Conservation (phyloP, 2,888 invertebrate genomes). For the Trichopoda pennipes region DNA sequence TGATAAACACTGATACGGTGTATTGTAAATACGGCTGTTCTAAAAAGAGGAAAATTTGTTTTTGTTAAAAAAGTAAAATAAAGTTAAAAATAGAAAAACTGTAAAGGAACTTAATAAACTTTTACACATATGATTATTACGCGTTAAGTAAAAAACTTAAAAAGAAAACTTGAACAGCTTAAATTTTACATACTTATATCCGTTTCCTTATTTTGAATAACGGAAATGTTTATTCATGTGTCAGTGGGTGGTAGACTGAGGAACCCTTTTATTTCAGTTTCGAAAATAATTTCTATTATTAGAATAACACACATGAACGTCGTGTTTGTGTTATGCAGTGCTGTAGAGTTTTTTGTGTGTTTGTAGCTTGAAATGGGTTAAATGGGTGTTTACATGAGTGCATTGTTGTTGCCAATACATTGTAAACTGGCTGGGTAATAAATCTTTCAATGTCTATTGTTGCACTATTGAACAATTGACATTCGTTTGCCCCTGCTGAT, state of each 20-base stretch:
- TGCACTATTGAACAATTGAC: constrained; percentile 61
- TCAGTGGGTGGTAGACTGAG: constrained; percentile 49
- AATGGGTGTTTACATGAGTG: constrained; percentile 35
- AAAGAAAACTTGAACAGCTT: constrained; percentile 10
- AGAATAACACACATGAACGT: constrained; percentile 9
- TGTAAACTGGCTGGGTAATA: constrained; percentile 66
- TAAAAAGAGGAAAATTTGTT: constrained; percentile 45
- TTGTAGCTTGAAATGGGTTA: constrained; percentile 65
- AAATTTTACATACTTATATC: constrained; percentile 70
- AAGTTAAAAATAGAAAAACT: constrained; percentile 3
- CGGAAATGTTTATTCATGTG: constrained; percentile 60
- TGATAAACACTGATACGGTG: constrained; percentile 56
- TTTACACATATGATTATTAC: constrained; percentile 72
- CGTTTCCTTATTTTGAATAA: constrained; percentile 69
- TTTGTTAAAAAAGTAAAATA: constrained; percentile 36
- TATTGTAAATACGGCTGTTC: constrained; percentile 7
- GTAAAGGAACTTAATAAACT: constrained; percentile 71
- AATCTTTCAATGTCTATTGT: constrained; percentile 70
- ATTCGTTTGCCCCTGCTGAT: constrained; percentile 60
- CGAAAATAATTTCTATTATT: constrained; percentile 47
- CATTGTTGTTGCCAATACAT: constrained; percentile 44
- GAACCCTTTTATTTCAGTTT: constrained; percentile 51
- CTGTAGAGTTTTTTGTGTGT: constrained; percentile 45
- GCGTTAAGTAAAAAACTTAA: constrained; percentile 55
- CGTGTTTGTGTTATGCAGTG: constrained; percentile 5